A percentile compares a stretch with the other conserved stretches of the same genome.
These are phyloP conservation scores for Hirtodrosophila trivittata DNA, from an alignment of 2,888 invertebrate genomes.

Conservation along the genomic window DNA sequence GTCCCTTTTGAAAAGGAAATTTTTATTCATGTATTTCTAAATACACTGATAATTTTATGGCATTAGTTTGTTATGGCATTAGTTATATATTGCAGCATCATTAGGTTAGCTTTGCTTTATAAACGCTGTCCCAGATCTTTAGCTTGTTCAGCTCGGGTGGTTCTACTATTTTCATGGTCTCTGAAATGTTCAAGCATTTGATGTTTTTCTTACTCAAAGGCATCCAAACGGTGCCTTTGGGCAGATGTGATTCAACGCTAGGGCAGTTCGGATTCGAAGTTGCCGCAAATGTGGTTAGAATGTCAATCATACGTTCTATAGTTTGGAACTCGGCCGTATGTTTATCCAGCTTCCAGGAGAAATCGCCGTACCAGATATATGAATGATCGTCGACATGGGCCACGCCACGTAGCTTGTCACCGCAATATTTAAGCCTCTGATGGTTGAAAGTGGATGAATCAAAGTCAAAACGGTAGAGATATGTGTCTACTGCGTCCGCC, in stretches of 20 bases:
- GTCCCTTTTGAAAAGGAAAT: no score
- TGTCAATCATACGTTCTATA: slow-evolving; percentile 81
- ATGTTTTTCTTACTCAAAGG: slow-evolving; percentile 55
- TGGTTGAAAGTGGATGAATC: slow-evolving; percentile 82
- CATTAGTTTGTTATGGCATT: no score
- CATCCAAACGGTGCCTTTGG: slow-evolving; percentile 44
- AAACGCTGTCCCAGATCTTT: slow-evolving; percentile 76
- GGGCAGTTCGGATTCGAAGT: slow-evolving; percentile 79
- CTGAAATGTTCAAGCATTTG: slow-evolving; percentile 77
- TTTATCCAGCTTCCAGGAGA: slow-evolving; percentile 71
- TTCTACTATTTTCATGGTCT: slow-evolving; percentile 66
- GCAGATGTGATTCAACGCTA: slow-evolving; percentile 21
- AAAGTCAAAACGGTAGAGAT: slow-evolving; percentile 82
- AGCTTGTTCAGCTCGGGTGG: slow-evolving; percentile 79
- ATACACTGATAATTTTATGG: no score
- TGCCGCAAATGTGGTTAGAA: slow-evolving; percentile 79
- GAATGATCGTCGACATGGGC: slow-evolving; percentile 83
- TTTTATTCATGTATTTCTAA: no score
- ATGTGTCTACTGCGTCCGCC: slow-evolving; percentile 69
- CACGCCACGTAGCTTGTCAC: slow-evolving; percentile 74
- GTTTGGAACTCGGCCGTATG: slow-evolving; percentile 79
- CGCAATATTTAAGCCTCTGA: slow-evolving; percentile 78
- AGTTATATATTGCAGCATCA: no score
- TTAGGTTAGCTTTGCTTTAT: slow-evolving; percentile 24
- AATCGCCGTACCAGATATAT: slow-evolving; percentile 81